These are phyloP conservation scores for Drosophila neutralis DNA, from an alignment of 2,888 invertebrate species.

Conservation along the genomic window DNA sequence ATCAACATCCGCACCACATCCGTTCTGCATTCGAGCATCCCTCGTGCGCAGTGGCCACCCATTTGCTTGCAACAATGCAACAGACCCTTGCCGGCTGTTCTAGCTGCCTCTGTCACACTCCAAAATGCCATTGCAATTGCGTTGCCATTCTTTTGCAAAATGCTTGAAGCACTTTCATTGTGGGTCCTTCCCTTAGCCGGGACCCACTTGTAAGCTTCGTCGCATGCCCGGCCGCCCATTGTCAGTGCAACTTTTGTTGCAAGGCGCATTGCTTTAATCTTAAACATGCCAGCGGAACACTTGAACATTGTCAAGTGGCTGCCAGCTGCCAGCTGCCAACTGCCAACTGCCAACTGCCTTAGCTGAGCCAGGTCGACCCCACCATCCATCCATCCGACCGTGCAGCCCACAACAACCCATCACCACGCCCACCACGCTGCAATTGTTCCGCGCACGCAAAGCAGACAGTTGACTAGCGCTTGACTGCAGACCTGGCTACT, in stretches of 20 bases:
- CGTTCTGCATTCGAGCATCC: constrained; percentile 2
- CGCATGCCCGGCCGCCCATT: constrained; percentile 67
- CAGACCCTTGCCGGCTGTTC: constrained; percentile 33
- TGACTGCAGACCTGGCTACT: constrained; percentile 16
- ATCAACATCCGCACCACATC: constrained; percentile 11
- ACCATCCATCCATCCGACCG: constrained; percentile 1
- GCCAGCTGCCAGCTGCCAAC: constrained; percentile 55
- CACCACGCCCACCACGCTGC: constrained; percentile 26
- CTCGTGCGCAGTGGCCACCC: constrained; percentile 23
- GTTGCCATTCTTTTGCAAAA: constrained; percentile 72
- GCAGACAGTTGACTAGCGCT: constrained; percentile 68
- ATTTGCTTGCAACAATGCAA: constrained; percentile 34
- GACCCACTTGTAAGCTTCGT: constrained; percentile 62
- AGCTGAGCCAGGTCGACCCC: constrained; percentile 26
- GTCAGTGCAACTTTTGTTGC: constrained; percentile 78
- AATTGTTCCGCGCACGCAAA: constrained; percentile 66
- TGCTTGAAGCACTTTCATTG: constrained; percentile 70
- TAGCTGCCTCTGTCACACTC: constrained; percentile 49
- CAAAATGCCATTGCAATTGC: constrained; percentile 74
- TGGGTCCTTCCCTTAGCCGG: constrained; percentile 31
- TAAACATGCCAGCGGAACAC: constrained; percentile 81
- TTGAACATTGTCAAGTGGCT: constrained; percentile 77
- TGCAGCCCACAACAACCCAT: constrained; percentile 19
- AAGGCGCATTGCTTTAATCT: constrained; percentile 77
- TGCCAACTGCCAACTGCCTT: constrained; percentile 41